These are phyloP conservation scores for Dendrolimus houi DNA, from an alignment of 2,888 invertebrate species.

Conservation along the genomic window DNA sequence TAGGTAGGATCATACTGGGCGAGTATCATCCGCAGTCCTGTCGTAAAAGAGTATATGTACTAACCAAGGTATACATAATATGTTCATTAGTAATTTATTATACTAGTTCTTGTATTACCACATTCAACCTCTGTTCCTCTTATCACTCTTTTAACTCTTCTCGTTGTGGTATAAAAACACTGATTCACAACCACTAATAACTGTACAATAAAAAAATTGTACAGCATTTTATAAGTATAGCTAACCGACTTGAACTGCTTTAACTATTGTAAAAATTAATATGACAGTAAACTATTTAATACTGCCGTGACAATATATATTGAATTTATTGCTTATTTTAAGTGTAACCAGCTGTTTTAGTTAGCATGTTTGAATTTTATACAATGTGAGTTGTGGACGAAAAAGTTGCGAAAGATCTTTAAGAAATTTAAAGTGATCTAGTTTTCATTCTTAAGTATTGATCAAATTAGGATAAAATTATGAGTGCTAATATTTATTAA, in stretches of 20 bases:
- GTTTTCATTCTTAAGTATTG: too few species aligned
- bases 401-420: too few species aligned
- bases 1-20: too few species aligned
- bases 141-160: slow-evolving; percentile 54
- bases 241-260: not conserved
- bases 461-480: too few species aligned
- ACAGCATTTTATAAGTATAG: not conserved
- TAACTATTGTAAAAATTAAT: not conserved
- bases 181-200: not conserved
- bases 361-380: slow-evolving; percentile 1
- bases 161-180: slow-evolving; percentile 7
- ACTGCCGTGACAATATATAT: not conserved
- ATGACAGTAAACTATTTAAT: not conserved
- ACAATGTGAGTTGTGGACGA: not conserved
- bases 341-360: slow-evolving; percentile 15
- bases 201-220: not conserved
- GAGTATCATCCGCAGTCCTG: too few species aligned
- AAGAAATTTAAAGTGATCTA: too few species aligned
- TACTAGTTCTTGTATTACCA: slow-evolving; percentile 30
- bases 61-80: too few species aligned
- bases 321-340: slow-evolving; percentile 1
- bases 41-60: too few species aligned
- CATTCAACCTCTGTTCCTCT: slow-evolving; percentile 45
- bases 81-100: too few species aligned
- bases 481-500: too few species aligned